Evolutionary conservation across 2,797 vertebrate genomes (phyloP).

Genomic region (Steatocranus sp.): DNA sequence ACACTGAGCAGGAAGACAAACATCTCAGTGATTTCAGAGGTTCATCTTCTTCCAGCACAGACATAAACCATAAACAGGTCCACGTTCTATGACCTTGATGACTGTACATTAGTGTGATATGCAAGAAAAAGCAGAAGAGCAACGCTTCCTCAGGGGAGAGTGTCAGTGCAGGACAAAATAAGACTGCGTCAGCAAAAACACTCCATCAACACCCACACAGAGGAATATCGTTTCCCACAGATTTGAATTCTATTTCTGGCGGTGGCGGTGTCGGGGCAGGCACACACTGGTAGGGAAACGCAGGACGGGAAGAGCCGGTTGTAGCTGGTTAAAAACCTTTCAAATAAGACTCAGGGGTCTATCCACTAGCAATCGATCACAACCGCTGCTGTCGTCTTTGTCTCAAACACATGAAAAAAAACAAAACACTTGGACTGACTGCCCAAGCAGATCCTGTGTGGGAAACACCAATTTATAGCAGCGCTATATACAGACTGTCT

Average conservation of each 20-base stretch:
- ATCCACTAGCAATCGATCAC: not conserved
- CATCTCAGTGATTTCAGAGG: not conserved
- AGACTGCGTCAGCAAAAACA: not conserved
- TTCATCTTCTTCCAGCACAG: not conserved
- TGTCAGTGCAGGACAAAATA: not conserved
- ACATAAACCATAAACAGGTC: not conserved
- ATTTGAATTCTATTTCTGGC: not conserved
- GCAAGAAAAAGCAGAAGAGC: not conserved
- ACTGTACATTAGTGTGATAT: not conserved
- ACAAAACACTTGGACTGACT: accelerated
- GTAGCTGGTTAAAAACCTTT: not conserved
- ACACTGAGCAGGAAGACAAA: not conserved
- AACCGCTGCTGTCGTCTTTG: accelerated
- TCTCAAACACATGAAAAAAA: not conserved
- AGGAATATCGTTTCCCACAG: not conserved
- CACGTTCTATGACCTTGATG: not conserved
- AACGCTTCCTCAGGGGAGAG: not conserved
- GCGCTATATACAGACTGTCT: not conserved
- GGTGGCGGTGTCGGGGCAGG: accelerated
- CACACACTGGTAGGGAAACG: not conserved
- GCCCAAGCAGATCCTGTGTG: accelerated
- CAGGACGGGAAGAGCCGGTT: not conserved
- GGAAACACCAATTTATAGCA: accelerated
- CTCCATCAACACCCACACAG: not conserved
- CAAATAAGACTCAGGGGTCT: not conserved